Conservation (phyloP, 2,888 invertebrate species). For the Synanthedon andrenaeformis region DNA sequence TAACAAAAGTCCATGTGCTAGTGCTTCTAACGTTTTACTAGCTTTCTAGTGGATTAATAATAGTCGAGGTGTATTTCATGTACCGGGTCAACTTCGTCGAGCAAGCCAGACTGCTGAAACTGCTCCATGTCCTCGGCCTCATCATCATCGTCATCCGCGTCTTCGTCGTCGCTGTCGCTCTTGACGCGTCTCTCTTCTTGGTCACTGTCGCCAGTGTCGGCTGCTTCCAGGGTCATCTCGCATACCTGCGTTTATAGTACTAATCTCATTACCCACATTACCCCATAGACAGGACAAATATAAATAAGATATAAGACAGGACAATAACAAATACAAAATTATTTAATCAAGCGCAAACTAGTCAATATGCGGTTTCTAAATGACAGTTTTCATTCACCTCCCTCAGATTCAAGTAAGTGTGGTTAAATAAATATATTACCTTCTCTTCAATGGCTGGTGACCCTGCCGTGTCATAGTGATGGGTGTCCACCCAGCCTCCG, state of each 20-base stretch:
- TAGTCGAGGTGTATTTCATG: slow-evolving; percentile 11
- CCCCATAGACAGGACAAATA: no score
- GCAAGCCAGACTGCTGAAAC: slow-evolving; percentile 94
- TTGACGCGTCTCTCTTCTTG: slow-evolving; percentile 51
- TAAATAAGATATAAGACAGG: no score
- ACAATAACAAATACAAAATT: no score
- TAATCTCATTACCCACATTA: no score
- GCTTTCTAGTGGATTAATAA: no score
- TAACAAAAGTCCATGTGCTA: no score
- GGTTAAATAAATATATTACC: no score
- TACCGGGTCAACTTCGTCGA: slow-evolving; percentile 91
- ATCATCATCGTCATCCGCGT: slow-evolving; percentile 91
- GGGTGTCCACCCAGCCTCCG: slow-evolving; percentile 99
- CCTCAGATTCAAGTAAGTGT: no score
- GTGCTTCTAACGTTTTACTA: no score
- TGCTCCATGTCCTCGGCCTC: slow-evolving; percentile 98
- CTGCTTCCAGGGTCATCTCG: slow-evolving; percentile 89
- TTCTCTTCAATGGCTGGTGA: slow-evolving; percentile 79
- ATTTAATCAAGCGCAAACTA: no score
- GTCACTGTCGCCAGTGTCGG: slow-evolving; percentile 56
- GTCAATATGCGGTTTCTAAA: no score
- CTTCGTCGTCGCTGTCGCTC: slow-evolving; percentile 77
- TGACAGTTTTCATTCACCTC: no score
- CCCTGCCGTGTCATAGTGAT: slow-evolving; percentile 81
- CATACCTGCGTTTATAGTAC: slow-evolving; percentile 43